Conservation (phyloP, 2,888 invertebrate species). For the Megamerina dolium region DNA sequence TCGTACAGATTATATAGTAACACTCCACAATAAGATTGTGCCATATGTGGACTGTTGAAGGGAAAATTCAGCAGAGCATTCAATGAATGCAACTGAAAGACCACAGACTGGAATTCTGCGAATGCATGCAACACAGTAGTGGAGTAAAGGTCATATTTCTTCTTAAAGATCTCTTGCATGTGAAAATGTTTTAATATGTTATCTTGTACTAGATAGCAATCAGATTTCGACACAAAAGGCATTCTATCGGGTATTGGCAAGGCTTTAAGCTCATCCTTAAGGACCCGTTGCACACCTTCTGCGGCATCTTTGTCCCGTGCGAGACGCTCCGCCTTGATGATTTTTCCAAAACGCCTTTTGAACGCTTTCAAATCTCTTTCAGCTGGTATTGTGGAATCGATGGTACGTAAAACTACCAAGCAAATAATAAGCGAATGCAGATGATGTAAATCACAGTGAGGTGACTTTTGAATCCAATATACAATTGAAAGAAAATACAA, state of each 20-base stretch:
- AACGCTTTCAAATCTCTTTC: conserved; percentile 39
- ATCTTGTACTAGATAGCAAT: conserved; percentile 41
- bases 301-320: conserved; percentile 31
- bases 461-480: conserved; percentile 43
- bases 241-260: conserved; percentile 33
- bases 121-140: conserved; percentile 42
- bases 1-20: conserved; percentile 67
- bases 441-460: conserved; percentile 37
- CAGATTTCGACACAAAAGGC: conserved; percentile 36
- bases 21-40: conserved; percentile 67
- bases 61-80: conserved; percentile 61
- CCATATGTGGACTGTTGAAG: conserved; percentile 54
- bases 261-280: conserved; percentile 26
- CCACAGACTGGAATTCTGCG: conserved; percentile 46
- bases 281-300: conserved; percentile 26
- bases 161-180: conserved; percentile 44
- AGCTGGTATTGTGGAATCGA: conserved; percentile 42
- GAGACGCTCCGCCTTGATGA: conserved; percentile 33
- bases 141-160: conserved; percentile 42
- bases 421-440: conserved; percentile 41
- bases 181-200: conserved; percentile 42
- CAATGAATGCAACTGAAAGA: conserved; percentile 47
- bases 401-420: conserved; percentile 35
- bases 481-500: conserved; percentile 42
- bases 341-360: conserved; percentile 38